phyloP scores from a whole-genome alignment of 2,888 invertebrate species.

The Blastobasis lacticolella region DNA sequence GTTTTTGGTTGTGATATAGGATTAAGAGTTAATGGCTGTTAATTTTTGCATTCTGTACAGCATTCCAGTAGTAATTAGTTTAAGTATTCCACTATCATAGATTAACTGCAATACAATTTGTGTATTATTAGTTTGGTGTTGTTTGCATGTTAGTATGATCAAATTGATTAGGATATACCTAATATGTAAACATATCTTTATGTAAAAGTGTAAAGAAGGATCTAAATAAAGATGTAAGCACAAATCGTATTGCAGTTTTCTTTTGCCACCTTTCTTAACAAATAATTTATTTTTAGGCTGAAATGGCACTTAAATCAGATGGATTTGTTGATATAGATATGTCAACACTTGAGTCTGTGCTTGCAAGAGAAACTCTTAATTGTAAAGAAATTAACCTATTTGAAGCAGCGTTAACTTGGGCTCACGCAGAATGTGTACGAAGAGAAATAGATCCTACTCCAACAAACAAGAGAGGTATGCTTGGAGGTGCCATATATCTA shows the following conservation, averaged over 20 bases:
- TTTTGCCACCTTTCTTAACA: slow-evolving; percentile 36
- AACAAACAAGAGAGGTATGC: slow-evolving; percentile 83
- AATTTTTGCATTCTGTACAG: slow-evolving; percentile 13
- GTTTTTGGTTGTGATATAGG: slow-evolving; percentile 63
- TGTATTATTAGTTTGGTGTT: slow-evolving; percentile 26
- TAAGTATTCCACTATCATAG: not conserved
- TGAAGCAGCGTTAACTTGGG: slow-evolving; percentile 95
- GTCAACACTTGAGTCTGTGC: slow-evolving; percentile 91
- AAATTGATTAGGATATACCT: slow-evolving; percentile 35
- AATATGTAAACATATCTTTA: slow-evolving; percentile 39
- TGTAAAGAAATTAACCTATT: slow-evolving; percentile 94
- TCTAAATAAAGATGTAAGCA: slow-evolving; percentile 54
- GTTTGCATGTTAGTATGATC: slow-evolving; percentile 42
- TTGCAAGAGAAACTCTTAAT: slow-evolving; percentile 94
- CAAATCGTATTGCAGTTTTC: slow-evolving; percentile 75
- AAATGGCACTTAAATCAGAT: slow-evolving; percentile 95
- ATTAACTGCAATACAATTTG: slow-evolving; percentile 71
- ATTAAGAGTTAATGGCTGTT: slow-evolving; percentile 24
- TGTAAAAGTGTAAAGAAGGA: slow-evolving; percentile 28
- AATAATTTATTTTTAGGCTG: slow-evolving; percentile 79
- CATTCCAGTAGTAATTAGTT: slow-evolving; percentile 3
- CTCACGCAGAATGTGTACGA: slow-evolving; percentile 90
- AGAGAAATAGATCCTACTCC: slow-evolving; percentile 87
- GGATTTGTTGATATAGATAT: slow-evolving; percentile 97
- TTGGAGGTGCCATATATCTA: slow-evolving; percentile 87